phyloP scores from a whole-genome alignment of 2,113 vertebrate genomes.

The Leptocoma aspasia region DNA sequence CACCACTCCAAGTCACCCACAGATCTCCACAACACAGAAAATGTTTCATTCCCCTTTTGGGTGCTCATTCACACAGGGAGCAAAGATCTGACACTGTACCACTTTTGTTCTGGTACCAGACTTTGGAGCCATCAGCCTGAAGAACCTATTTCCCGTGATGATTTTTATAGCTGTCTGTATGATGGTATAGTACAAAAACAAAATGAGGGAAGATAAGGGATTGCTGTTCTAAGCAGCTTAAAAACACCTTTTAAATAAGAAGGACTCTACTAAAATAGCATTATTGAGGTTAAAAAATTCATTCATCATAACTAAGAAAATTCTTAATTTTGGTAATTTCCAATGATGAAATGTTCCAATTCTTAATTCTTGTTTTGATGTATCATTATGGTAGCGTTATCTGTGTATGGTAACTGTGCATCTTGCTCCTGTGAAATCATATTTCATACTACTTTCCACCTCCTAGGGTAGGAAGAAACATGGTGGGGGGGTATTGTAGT shows the following conservation, averaged over 20 bases:
- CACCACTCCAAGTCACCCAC: neutral
- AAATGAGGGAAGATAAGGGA: neutral
- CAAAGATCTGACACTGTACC: neutral
- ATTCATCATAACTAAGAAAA: neutral
- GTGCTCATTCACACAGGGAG: neutral
- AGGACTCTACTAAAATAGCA: neutral
- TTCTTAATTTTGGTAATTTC: neutral
- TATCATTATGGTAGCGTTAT: neutral
- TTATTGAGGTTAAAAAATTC: neutral
- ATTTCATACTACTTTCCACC: neutral
- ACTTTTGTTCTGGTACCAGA: neutral
- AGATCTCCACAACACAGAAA: neutral
- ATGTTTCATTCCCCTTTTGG: neutral
- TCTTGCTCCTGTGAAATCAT: neutral
- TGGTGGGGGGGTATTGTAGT: fast-evolving
- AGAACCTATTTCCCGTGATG: neutral
- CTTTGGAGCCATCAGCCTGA: neutral
- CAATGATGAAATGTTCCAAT: neutral
- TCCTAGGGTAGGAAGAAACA: neutral
- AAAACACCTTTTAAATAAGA: neutral
- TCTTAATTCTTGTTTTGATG: neutral
- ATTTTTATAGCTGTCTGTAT: neutral
- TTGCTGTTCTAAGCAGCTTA: neutral
- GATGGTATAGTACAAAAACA: neutral
- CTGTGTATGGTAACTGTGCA: neutral